Base-by-base conservation (phyloP, 2,797 vertebrate genomes). In the Eremophila alpestris region DNA sequence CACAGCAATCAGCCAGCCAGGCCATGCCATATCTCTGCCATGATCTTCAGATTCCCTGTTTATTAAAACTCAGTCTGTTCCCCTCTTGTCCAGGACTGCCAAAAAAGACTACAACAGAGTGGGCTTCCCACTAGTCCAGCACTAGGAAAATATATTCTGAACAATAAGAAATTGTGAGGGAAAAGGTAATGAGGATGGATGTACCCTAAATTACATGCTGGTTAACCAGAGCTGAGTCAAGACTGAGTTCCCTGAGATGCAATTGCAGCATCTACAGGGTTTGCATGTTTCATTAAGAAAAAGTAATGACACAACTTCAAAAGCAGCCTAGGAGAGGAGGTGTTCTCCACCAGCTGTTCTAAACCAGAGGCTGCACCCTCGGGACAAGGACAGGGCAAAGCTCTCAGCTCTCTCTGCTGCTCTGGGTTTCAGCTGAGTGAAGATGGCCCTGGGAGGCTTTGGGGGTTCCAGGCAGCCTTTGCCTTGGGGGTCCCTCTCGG, bases 251-350 rank as follows among this genome's bases (percentile, higher is more conserved):
- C 26, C 27, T 1, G 1, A 87, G 64, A 77, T 0, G 9, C 54
- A 74, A 62, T 81, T 6, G 0, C 74, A 46, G 67, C n/a, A 56
- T 68, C 43, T 92, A 82, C 11, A 21, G 23, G 46, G 94, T 95
- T 92, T 89, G 64, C 79, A 59, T 88, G 38, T 91, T 87, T 94
- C 87, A 89, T 91, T 85, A 93, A 76, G 71, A 82, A 74, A 63
- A 88, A 63, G 24, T 55, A 84, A 74, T 49, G 86, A 67, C 55
- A 65, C 63, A 49, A 88, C 86, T 93, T 95, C 91, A 91, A 94
- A 94, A 90, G 75, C 84, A 82, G 81, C 58, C 36, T 26, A 9
- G 11, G 20, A 93, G 76, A 62, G 83, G 83, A 90, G 83, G 19
- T 11, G 10, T 60, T 91, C 69, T 78, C 76, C 83, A 91, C 27